A percentile compares a stretch with the other conserved stretches of the same genome.
Conservation (phyloP, 1,140 invertebrate species). For the Dreissena rostriformis region DNA sequence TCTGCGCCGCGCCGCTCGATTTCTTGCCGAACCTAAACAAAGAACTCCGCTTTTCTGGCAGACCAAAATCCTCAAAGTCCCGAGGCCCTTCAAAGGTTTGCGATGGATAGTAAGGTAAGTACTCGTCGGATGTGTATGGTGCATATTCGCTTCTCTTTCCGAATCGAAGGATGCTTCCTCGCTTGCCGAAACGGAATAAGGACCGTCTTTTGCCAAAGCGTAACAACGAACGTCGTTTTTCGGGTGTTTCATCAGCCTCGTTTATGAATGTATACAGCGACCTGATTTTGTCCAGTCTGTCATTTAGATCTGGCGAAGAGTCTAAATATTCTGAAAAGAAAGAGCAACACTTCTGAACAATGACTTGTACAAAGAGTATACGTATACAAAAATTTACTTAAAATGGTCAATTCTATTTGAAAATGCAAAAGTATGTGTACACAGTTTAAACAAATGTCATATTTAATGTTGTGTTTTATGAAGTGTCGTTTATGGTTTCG, state of each 20-base stretch:
- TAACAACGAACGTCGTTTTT: constrained; percentile 57
- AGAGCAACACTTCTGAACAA: background rate
- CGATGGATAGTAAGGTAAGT: constrained; percentile 22
- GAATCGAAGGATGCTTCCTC: constrained; percentile 58
- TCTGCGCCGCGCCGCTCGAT: constrained; percentile 7
- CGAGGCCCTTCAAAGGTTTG: constrained; percentile 11
- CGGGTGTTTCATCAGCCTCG: constrained; percentile 20
- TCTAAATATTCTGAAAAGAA: background rate
- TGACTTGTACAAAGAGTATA: background rate
- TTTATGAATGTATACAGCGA: background rate
- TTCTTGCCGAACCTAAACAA: constrained; percentile 55
- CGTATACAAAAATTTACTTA: background rate
- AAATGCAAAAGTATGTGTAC: background rate
- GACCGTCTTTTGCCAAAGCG: constrained; percentile 58
- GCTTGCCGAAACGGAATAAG: constrained; percentile 61
- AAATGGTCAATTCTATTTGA: background rate
- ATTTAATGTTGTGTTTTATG: background rate
- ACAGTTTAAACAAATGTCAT: background rate
- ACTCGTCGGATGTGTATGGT: constrained; percentile 2
- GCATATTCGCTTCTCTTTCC: constrained; percentile 31
- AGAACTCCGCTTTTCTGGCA: constrained; percentile 38
- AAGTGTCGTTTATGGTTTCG: background rate
- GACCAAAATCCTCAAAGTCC: constrained; percentile 17
- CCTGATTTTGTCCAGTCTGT: background rate
- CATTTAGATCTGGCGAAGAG: background rate